A percentile compares a stretch with the other conserved stretches of the same genome.
phyloP scores from a whole-genome alignment of 2,888 invertebrate genomes.

The Pyrocoelia pectoralis region DNA sequence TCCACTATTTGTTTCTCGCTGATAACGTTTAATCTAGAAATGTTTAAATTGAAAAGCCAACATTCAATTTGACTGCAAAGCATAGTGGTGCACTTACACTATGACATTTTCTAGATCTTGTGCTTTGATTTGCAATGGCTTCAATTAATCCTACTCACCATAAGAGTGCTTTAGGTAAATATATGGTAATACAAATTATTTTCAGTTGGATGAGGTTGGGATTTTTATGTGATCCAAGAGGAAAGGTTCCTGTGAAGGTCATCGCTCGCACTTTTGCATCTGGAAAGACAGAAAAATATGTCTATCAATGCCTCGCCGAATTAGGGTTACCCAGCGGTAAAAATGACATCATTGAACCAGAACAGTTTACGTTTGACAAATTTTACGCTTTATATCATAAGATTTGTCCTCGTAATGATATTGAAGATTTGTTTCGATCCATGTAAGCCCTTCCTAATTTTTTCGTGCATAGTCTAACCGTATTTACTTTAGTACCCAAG shows the following conservation, averaged over 20 bases:
- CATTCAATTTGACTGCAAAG: too few species aligned
- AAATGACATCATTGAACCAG: conserved; percentile 94
- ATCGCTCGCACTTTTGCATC: conserved; percentile 98
- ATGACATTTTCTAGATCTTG: too few species aligned
- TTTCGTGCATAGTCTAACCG: background rate
- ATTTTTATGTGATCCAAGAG: conserved; percentile 91
- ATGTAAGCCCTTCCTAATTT: conserved; percentile 75
- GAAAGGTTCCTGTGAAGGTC: conserved; percentile 96
- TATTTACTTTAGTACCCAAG: conserved; percentile 75
- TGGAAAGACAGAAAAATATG: conserved; percentile 98
- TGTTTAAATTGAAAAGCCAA: too few species aligned
- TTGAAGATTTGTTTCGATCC: conserved; percentile 95
- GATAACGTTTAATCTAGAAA: too few species aligned
- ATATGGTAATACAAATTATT: conserved; percentile 41
- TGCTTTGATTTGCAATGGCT: too few species aligned
- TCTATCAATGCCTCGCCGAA: conserved; percentile 95
- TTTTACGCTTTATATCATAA: conserved; percentile 98
- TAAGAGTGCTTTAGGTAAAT: background rate
- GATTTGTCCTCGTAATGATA: conserved; percentile 98
- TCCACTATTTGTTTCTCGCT: too few species aligned
- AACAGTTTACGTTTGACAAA: conserved; percentile 97
- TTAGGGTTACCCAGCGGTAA: conserved; percentile 93
- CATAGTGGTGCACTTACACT: too few species aligned
- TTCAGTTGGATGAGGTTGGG: conserved; percentile 98
- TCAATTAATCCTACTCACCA: background rate